Percentiles rank a stretch among this genome's conserved stretches.
phyloP scores from a whole-genome alignment of 2,888 invertebrate genomes.

The Globia sparganii region DNA sequence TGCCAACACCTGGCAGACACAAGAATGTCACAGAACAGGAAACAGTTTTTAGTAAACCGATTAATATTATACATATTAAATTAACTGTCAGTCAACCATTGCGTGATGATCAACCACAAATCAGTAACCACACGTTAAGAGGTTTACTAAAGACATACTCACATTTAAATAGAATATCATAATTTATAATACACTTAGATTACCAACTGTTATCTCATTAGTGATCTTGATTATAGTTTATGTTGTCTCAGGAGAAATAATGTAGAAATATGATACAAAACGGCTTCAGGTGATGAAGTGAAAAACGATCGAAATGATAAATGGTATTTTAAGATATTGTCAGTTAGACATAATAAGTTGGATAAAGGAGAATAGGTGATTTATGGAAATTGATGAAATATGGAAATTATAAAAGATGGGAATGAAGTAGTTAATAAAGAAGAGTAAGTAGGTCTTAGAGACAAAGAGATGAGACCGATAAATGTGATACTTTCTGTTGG shows the following conservation, averaged over 20 bases:
- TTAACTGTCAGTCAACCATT: constrained; percentile 40
- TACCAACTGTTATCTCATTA: constrained; percentile 57
- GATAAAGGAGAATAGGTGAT: constrained; percentile 18
- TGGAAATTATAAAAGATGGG: neutral
- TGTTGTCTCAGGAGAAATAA: constrained; percentile 52
- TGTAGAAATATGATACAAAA: constrained; percentile 60
- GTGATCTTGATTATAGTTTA: constrained; percentile 54
- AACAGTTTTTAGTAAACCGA: constrained; percentile 33
- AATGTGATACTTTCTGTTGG: neutral
- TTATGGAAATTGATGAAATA: constrained; percentile 16
- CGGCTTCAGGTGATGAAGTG: constrained; percentile 53
- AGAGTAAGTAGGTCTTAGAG: neutral
- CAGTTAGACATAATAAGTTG: constrained; percentile 27
- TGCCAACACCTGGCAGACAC: constrained; percentile 25
- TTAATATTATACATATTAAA: constrained; percentile 47
- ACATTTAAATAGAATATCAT: constrained; percentile 50
- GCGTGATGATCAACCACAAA: constrained; percentile 59
- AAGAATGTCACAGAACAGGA: constrained; percentile 41
- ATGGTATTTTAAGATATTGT: constrained; percentile 42
- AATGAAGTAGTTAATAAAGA: too few relatives aligned
- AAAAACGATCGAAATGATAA: constrained; percentile 49
- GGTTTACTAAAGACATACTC: constrained; percentile 46
- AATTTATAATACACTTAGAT: constrained; percentile 61
- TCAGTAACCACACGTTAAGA: constrained; percentile 54
- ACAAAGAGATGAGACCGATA: neutral